Base-by-base conservation (phyloP, 2,113 vertebrate genomes). In the Malaclemys terrapin region DNA sequence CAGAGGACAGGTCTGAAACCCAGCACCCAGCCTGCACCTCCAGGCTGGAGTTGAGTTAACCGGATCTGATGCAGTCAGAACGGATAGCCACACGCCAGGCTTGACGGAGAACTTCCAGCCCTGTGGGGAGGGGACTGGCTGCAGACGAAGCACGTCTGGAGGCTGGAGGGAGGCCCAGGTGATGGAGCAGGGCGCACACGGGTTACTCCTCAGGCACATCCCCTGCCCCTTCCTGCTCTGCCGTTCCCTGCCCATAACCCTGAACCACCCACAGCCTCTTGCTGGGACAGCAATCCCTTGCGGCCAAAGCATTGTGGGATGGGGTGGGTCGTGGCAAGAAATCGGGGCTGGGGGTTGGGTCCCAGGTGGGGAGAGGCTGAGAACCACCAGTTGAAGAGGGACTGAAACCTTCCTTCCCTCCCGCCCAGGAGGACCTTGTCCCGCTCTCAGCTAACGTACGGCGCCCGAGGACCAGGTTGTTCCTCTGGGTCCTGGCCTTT, bases 61-160 rank as follows among this genome's bases (percentile, higher is more conserved):
- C 7, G 57, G 47, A 96, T 90, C 88, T 86, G 94, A 97, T 95
- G 95, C 96, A 2, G 84, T 97, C 96, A 1, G 94, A 93, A 97
- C 35, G 4, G 35, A 96, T 97, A 20, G 69, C 45, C 3, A 8
- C 8, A 56, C 80, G 19, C 84, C 24, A 1, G 1, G 45, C 2
- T 29, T 95, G 93, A 97, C 2, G 5, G 59, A 42, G 88, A 57
- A 31, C 13, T 35, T 84, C 84, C 53, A 25, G 50, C 57, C 38
- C 50, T 42, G 75, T 13, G 50, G 4, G 69, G 38, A 10, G 9
- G 9, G 69, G 72, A 24, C 5, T 3, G 22, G 17, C 9, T 80
- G 82, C 38, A 50, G 31, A 42, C 4, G 9, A 38, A 54, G 29
- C 47, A 52, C 14, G 6, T 49, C 49, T 42, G n/a, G 25, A 31